Conservation (phyloP, 1,140 invertebrate species). For the Atopsyche davidsoni region DNA sequence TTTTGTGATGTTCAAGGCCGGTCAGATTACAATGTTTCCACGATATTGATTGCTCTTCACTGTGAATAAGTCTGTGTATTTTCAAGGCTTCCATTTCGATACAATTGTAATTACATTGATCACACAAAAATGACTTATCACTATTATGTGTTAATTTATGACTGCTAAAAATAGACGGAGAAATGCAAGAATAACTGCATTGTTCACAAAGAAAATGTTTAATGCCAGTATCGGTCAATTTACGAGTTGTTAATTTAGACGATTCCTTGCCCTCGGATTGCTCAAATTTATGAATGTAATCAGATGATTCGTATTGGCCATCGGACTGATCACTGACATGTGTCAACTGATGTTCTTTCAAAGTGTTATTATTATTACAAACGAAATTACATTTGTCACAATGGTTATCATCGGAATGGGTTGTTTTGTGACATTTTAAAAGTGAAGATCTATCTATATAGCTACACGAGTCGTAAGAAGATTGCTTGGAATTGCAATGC, state of each 20-base stretch:
- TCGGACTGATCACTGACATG: no score
- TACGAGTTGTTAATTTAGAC: no score
- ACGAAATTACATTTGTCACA: constrained; percentile 4
- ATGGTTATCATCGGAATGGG: no score
- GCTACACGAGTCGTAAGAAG: no score
- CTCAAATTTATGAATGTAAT: no score
- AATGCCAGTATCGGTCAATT: constrained; percentile 8
- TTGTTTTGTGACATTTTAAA: no score
- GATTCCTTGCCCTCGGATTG: no score
- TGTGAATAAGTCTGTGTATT: constrained; percentile 8
- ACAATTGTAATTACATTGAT: constrained; percentile 4
- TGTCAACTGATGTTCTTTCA: constrained; percentile 12
- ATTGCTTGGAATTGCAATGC: no score
- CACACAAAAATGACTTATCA: constrained; percentile 11
- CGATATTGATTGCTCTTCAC: constrained; percentile 1
- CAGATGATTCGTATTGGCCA: no score
- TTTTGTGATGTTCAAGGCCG: background rate
- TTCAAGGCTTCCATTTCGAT: background rate
- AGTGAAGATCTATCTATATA: no score
- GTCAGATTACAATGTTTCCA: constrained; percentile 7
- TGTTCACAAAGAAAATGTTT: constrained; percentile 6
- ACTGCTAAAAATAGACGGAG: constrained; percentile 5
- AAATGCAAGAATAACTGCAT: constrained; percentile 4
- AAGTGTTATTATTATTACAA: background rate
- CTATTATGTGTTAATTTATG: constrained; percentile 7